phyloP scores from a whole-genome alignment of 2,113 vertebrate genomes.

The Poeciliopsis retropinna region DNA sequence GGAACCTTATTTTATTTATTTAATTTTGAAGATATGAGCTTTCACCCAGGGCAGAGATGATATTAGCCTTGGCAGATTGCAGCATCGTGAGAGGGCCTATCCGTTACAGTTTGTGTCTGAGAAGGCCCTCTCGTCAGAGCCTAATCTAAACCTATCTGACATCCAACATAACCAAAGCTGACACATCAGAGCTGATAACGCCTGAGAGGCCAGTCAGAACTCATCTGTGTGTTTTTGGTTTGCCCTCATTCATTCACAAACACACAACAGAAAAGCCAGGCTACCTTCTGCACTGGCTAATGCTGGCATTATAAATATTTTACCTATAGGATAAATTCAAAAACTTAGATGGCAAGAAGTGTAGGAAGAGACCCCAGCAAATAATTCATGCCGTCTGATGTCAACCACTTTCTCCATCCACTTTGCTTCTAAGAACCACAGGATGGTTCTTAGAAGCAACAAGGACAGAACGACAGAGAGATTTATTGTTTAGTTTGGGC shows the following conservation, averaged over 20 bases:
- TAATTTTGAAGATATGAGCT: conserved; percentile 24
- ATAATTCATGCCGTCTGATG: conserved; percentile 74
- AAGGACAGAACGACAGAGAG: conserved; percentile 31
- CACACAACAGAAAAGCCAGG: conserved; percentile 42
- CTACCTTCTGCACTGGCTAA: conserved; percentile 32
- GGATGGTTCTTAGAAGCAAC: conserved; percentile 30
- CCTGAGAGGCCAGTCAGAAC: conserved; percentile 61
- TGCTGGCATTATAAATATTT: conserved; percentile 68
- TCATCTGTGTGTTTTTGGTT: conserved; percentile 66
- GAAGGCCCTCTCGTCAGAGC: conserved; percentile 35
- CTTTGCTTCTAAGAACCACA: conserved; percentile 17
- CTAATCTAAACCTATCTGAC: conserved; percentile 69
- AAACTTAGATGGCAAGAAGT: conserved; percentile 54
- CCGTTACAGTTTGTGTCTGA: conserved; percentile 58
- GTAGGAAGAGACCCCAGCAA: conserved; percentile 54
- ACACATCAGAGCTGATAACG: conserved; percentile 62
- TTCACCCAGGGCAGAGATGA: conserved; percentile 45
- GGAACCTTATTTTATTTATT: conserved; percentile 1
- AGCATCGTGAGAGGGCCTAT: conserved; percentile 58
- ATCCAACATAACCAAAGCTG: conserved; percentile 69
- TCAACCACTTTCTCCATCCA: conserved; percentile 42
- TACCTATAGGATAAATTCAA: conserved; percentile 51
- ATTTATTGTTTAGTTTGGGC: conserved; percentile 39
- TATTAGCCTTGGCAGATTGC: conserved; percentile 47
- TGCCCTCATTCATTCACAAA: conserved; percentile 58